phyloP scores from a whole-genome alignment of 2,888 invertebrate genomes.

The Euzetes globulus region DNA sequence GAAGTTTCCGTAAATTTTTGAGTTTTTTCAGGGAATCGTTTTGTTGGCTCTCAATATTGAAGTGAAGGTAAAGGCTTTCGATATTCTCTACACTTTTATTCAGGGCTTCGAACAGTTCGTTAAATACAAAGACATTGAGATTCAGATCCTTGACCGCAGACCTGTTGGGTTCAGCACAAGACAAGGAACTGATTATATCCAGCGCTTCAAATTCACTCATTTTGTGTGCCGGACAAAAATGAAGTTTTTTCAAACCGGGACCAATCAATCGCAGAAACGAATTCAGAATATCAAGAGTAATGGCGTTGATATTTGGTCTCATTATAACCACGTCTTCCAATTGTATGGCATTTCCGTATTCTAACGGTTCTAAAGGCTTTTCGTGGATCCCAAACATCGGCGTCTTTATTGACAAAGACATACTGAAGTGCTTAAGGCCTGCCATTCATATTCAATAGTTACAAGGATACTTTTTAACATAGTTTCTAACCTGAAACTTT shows the following conservation, averaged over 20 bases:
- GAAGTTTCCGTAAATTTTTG: background rate
- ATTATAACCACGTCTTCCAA: background rate
- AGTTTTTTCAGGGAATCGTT: conserved; percentile 2
- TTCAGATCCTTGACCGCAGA: background rate
- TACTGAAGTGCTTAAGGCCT: conserved; percentile 1
- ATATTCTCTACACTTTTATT: background rate
- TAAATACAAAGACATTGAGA: background rate
- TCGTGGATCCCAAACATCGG: background rate
- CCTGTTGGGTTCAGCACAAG: background rate
- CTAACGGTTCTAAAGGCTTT: background rate
- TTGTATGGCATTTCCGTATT: background rate
- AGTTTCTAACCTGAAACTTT: background rate
- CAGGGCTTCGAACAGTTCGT: background rate
- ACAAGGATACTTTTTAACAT: too few relatives aligned
- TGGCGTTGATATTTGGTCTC: background rate
- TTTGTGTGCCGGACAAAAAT: background rate
- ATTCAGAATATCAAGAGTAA: background rate
- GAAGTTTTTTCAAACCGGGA: background rate
- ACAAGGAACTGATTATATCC: background rate
- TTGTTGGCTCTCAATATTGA: background rate
- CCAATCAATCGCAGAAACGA: background rate
- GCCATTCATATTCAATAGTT: background rate
- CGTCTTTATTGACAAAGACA: background rate
- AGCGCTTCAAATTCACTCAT: background rate
- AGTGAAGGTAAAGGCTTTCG: background rate